A percentile compares a stretch with the other conserved stretches of the same genome.
These are phyloP conservation scores for Aphaenogaster floridana DNA, from an alignment of 1,140 invertebrate species.

Conservation along the genomic window DNA sequence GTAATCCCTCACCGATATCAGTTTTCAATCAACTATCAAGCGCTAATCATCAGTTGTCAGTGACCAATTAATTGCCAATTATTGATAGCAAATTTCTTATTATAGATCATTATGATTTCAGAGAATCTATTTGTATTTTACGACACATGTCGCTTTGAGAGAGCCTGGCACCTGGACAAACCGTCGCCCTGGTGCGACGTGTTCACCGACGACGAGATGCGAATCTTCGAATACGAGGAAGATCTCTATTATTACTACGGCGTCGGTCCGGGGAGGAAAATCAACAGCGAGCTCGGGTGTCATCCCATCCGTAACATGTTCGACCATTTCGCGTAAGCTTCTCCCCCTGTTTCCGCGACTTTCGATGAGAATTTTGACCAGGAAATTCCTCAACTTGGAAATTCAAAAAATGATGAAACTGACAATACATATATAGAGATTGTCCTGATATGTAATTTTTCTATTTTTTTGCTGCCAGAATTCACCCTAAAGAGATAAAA, in stretches of 20 bases:
- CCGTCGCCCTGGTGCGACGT: constrained; percentile 91
- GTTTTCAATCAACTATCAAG: background rate
- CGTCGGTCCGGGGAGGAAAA: constrained; percentile 90
- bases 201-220: constrained; percentile 90
- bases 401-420: too few relatives aligned
- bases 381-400: too few relatives aligned
- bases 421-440: too few relatives aligned
- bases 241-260: constrained; percentile 93
- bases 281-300: constrained; percentile 90
- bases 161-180: constrained; percentile 88
- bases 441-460: too few relatives aligned
- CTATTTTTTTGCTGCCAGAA: too few relatives aligned
- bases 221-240: constrained; percentile 91
- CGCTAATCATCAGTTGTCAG: background rate
- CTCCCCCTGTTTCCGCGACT: too few relatives aligned
- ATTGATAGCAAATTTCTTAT: background rate
- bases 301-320: constrained; percentile 91
- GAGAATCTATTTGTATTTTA: constrained; percentile 85
- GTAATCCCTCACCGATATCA: background rate
- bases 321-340: constrained; percentile 83
- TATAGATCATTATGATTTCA: background rate
- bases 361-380: too few relatives aligned
- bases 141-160: constrained; percentile 91
- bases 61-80: background rate
- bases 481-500: too few relatives aligned